Percentiles rank a stretch among this genome's conserved stretches.
phyloP scores from a whole-genome alignment of 2,797 vertebrate genomes.

The Mormyrops attenuatus region DNA sequence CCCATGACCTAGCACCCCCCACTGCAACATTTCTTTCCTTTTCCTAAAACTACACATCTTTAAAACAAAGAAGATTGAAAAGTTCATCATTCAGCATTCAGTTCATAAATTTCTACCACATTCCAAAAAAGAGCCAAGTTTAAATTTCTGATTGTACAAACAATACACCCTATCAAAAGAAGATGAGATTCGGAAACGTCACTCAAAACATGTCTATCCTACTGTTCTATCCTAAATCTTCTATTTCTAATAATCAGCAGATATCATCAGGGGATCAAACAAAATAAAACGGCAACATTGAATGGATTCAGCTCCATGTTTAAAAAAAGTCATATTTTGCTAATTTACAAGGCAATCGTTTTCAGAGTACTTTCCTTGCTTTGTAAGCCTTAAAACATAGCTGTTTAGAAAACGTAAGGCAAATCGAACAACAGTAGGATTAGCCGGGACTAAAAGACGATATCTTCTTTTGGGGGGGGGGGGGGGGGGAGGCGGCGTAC shows the following conservation, averaged over 20 bases:
- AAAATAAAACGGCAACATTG: constrained; percentile 68
- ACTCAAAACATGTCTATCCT: constrained; percentile 61
- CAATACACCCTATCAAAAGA: constrained; percentile 72
- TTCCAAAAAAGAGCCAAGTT: constrained; percentile 65
- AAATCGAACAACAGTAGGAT: constrained; percentile 61
- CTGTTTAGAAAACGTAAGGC: constrained; percentile 80
- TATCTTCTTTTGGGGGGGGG: constrained; percentile 39
- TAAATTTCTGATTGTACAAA: constrained; percentile 71
- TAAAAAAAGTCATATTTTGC: constrained; percentile 79
- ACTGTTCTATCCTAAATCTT: constrained; percentile 60
- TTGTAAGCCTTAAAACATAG: constrained; percentile 77
- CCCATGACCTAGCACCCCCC: constrained; percentile 50
- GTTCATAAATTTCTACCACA: constrained; percentile 64
- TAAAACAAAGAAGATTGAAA: constrained; percentile 49
- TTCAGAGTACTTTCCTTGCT: constrained; percentile 64
- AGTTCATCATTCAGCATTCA: constrained; percentile 76
- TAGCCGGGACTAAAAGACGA: constrained; percentile 63
- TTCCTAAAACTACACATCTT: constrained; percentile 75
- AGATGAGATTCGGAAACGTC: constrained; percentile 47
- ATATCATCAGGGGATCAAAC: constrained; percentile 62
- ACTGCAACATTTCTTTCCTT: constrained; percentile 51
- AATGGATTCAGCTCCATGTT: constrained; percentile 63
- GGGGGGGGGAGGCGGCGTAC: no score
- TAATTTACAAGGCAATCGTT: constrained; percentile 81
- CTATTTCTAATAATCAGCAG: constrained; percentile 68